Conservation (phyloP, 1,140 invertebrate genomes). For the Psilanteris sp. region DNA sequence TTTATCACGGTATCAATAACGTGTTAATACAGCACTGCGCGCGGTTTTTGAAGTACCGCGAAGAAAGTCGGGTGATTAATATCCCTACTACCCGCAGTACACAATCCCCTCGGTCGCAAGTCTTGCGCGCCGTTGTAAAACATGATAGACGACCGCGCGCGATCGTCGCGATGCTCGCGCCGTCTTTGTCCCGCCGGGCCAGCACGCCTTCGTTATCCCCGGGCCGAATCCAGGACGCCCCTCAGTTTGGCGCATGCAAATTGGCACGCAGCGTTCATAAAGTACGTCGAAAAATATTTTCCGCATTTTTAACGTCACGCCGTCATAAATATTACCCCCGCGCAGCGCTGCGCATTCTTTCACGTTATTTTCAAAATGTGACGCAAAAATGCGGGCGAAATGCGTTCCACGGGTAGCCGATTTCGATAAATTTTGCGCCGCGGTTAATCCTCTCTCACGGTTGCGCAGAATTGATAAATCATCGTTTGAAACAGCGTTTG, state of each 20-base stretch:
- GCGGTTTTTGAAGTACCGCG: conserved; percentile 12
- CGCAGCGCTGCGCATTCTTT: conserved; percentile 19
- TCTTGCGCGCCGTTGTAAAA: conserved; percentile 30
- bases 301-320: conserved; percentile 37
- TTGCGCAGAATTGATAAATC: conserved; percentile 22
- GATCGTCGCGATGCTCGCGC: conserved; percentile 2
- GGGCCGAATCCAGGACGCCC: conserved; percentile 18
- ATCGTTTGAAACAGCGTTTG: conserved; percentile 14
- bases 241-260: conserved; percentile 10
- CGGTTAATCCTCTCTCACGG: conserved; percentile 26
- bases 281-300: conserved; percentile 38
- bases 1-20: conserved; percentile 1
- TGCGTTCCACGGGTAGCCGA: conserved; percentile 15
- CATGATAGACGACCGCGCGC: conserved; percentile 31
- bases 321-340: conserved; percentile 33
- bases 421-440: conserved; percentile 27
- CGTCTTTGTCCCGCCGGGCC: conserved; percentile 11
- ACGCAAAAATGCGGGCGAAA: conserved; percentile 22
- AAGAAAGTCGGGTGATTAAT: conserved; percentile 70
- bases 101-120: too few species aligned
- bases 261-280: conserved; percentile 21
- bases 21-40: conserved; percentile 27
- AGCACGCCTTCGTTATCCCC: background rate
- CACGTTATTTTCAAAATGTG: conserved; percentile 20
- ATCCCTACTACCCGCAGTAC: conserved; percentile 2